Evolutionary conservation across 2,113 vertebrate species (phyloP).

Genomic region (Triplophysa dalaica): DNA sequence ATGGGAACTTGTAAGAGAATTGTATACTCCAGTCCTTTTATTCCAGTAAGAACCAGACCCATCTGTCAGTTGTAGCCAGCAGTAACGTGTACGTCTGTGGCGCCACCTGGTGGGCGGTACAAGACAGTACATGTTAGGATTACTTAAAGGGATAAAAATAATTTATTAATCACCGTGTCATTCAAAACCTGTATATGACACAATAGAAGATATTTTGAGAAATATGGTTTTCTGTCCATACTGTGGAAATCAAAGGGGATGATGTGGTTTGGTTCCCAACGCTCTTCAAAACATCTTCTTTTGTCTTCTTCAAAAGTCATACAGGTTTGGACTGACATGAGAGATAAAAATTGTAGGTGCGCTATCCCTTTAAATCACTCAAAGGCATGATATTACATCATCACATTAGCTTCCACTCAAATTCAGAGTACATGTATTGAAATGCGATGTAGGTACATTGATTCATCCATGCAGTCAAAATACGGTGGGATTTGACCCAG

Average conservation of each 20-base stretch:
- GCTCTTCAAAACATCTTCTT: not conserved
- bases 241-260: no score
- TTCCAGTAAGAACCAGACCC: not conserved
- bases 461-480: not conserved
- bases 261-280: no score
- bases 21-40: conserved; percentile 10
- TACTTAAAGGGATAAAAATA: no score
- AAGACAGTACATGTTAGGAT: not conserved
- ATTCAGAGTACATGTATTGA: not conserved
- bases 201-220: no score
- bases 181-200: not conserved
- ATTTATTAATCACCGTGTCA: no score
- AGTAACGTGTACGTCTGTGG: not conserved
- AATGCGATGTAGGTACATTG: conserved; percentile 11
- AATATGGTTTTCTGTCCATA: no score
- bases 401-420: not conserved
- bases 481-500: not conserved
- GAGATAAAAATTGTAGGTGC: not conserved
- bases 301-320: not conserved
- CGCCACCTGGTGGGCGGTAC: conserved; percentile 30
- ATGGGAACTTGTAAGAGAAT: conserved; percentile 7
- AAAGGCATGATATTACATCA: not conserved
- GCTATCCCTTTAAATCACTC: not conserved
- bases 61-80: not conserved
- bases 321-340: no score